Evolutionary conservation across 1,140 invertebrate species (phyloP).

Genomic region (Chironomus tepperi): DNA sequence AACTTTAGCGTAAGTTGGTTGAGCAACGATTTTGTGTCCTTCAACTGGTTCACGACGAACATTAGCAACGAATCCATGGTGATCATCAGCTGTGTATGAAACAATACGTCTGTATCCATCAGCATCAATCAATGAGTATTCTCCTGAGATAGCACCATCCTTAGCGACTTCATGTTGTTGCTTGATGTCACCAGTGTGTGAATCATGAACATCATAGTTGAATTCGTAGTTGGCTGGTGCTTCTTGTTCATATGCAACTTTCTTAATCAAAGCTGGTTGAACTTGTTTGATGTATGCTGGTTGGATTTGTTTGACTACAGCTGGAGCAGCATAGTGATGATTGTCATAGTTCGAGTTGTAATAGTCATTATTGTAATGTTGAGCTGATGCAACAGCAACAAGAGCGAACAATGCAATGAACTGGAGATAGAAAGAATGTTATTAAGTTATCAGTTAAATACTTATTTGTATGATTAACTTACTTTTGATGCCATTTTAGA

Average conservation of each 20-base stretch:
- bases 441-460: neutral
- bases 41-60: slow-evolving; percentile 33
- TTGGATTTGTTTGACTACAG: neutral
- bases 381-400: neutral
- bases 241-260: slow-evolving; percentile 29
- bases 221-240: slow-evolving; percentile 49
- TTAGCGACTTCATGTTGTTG: slow-evolving; percentile 56
- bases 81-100: slow-evolving; percentile 39
- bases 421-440: neutral
- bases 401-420: slow-evolving; percentile 21
- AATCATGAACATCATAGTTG: slow-evolving; percentile 63
- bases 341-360: neutral
- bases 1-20: slow-evolving; percentile 47
- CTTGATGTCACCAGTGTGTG: slow-evolving; percentile 60
- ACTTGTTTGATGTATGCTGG: neutral
- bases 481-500: slow-evolving; percentile 12
- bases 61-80: slow-evolving; percentile 42
- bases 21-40: slow-evolving; percentile 35
- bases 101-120: slow-evolving; percentile 49
- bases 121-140: slow-evolving; percentile 65
- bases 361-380: neutral
- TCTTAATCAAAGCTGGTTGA: slow-evolving; percentile 8
- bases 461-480: neutral
- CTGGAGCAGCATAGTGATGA: neutral
- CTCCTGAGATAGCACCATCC: slow-evolving; percentile 58